Conservation (phyloP, 2,888 invertebrate species). For the Cryptus viduatorius region DNA sequence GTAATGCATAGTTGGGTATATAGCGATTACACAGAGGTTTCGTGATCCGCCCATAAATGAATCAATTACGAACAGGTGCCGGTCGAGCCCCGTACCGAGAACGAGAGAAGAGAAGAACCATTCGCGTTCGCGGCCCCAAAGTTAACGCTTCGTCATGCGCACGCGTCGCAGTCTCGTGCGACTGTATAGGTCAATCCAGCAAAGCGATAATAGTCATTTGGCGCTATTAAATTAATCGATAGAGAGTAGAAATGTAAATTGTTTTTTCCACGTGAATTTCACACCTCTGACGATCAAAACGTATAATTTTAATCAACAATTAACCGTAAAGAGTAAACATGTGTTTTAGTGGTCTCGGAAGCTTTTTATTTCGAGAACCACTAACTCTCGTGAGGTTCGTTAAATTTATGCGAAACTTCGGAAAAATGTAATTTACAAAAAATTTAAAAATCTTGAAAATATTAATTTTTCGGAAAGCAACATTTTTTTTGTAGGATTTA, state of each 20-base stretch:
- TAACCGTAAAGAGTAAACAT: neutral
- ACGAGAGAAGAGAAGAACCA: neutral
- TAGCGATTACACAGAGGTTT: conserved; percentile 11
- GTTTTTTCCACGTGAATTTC: neutral
- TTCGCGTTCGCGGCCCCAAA: conserved; percentile 6
- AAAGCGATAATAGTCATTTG: neutral
- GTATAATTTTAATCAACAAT: neutral
- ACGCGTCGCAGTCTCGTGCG: neutral
- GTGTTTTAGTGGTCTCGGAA: neutral
- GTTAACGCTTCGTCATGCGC: neutral
- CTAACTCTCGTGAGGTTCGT: neutral
- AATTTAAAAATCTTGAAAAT: too few species aligned
- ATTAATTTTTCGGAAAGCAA: too few species aligned
- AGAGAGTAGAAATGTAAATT: neutral
- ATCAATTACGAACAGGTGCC: conserved; percentile 29
- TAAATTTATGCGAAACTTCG: neutral
- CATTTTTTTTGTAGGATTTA: neutral
- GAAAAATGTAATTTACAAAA: neutral
- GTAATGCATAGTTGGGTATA: conserved; percentile 8
- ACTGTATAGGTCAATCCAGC: neutral
- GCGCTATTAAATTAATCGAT: neutral
- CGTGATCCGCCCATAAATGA: conserved; percentile 40
- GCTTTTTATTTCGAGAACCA: neutral
- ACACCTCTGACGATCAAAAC: neutral
- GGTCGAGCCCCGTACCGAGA: neutral